Percentiles rank a stretch among this genome's conserved stretches.
Evolutionary conservation across 2,888 invertebrate genomes (phyloP).

Genomic region (Plebejus anna): DNA sequence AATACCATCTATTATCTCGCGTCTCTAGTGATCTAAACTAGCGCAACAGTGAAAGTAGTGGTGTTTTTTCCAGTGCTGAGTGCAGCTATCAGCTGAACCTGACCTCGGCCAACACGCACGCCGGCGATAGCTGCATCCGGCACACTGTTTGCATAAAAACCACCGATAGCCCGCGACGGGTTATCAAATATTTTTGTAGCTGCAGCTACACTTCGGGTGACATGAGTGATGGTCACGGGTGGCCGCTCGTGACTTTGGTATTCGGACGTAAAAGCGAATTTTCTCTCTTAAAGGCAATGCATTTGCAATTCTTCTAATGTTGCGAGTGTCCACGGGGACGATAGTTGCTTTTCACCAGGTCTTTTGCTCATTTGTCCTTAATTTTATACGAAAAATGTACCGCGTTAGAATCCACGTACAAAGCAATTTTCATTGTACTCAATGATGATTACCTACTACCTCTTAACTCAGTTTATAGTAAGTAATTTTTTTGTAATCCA

Average conservation of each 20-base stretch:
- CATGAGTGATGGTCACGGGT: constrained; percentile 38
- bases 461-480: too few species aligned
- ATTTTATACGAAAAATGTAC: too few species aligned
- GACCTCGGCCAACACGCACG: constrained; percentile 64
- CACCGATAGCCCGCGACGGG: constrained; percentile 52
- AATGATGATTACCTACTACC: too few species aligned
- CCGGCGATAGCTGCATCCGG: constrained; percentile 63
- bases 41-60: neutral
- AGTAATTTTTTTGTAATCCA: too few species aligned
- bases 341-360: too few species aligned
- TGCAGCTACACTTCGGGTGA: constrained; percentile 30
- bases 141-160: constrained; percentile 49
- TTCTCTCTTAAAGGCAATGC: too few species aligned
- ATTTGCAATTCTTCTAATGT: too few species aligned
- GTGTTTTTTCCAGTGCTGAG: neutral
- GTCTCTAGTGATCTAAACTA: neutral
- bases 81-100: constrained; percentile 46
- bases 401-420: too few species aligned
- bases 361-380: too few species aligned
- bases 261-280: neutral
- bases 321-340: too few species aligned
- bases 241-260: neutral
- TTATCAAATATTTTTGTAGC: constrained; percentile 38
- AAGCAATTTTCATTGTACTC: too few species aligned
- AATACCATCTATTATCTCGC: neutral